Conservation (phyloP, 1,140 invertebrate genomes). For the Hypothenemus hampei region DNA sequence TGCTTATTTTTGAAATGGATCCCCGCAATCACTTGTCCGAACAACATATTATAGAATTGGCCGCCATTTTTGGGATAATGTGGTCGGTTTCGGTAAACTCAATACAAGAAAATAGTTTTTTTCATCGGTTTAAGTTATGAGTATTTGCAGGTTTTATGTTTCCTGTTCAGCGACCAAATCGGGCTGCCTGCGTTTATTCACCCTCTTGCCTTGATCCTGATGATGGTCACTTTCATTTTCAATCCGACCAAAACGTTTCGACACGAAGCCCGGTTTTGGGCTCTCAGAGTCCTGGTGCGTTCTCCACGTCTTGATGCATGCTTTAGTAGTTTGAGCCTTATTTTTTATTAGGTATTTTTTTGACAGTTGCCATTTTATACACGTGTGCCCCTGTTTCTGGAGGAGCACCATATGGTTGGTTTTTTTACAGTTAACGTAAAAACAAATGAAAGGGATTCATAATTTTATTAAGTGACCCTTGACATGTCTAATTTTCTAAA, state of each 20-base stretch:
- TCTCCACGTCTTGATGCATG: slow-evolving; percentile 23
- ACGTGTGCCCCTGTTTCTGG: too few species aligned
- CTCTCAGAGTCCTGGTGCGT: slow-evolving; percentile 70
- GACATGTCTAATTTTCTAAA: background rate
- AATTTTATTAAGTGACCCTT: too few species aligned
- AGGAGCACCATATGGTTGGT: too few species aligned
- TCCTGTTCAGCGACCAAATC: slow-evolving; percentile 79
- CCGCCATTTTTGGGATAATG: slow-evolving; percentile 89
- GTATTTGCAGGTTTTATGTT: slow-evolving; percentile 54
- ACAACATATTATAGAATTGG: slow-evolving; percentile 95
- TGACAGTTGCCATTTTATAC: background rate
- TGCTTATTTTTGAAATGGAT: slow-evolving; percentile 97
- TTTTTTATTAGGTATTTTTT: slow-evolving; percentile 20
- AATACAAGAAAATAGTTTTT: too few species aligned
- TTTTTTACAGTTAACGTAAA: too few species aligned
- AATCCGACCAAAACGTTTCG: slow-evolving; percentile 92
- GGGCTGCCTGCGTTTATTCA: slow-evolving; percentile 87
- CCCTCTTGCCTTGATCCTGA: slow-evolving; percentile 77
- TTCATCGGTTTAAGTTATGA: too few species aligned
- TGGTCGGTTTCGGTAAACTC: slow-evolving; percentile 86
- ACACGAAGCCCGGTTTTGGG: slow-evolving; percentile 85
- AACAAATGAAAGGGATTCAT: too few species aligned
- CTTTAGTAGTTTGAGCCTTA: slow-evolving; percentile 17
- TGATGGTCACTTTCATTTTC: slow-evolving; percentile 85
- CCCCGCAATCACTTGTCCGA: slow-evolving; percentile 94